Percentiles rank a stretch among this genome's conserved stretches.
Evolutionary conservation across 2,113 vertebrate genomes (phyloP).

Genomic region (Paramormyrops kingsleyae): DNA sequence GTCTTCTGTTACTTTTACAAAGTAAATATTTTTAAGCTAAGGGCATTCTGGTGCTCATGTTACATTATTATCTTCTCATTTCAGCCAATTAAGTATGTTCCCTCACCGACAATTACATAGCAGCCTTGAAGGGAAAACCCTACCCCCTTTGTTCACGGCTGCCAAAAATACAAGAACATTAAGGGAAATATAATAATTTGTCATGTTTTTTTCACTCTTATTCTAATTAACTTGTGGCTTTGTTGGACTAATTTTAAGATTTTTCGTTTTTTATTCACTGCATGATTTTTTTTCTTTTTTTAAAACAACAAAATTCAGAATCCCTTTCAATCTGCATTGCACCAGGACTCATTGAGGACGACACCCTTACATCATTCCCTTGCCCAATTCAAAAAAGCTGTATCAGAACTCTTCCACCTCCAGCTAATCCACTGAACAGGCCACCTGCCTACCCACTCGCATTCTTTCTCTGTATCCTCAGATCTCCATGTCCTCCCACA

Average conservation of each 20-base stretch:
- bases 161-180: neutral
- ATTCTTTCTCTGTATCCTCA: neutral
- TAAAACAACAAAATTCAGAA: no score
- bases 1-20: conserved; percentile 9
- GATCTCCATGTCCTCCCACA: neutral
- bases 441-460: neutral
- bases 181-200: neutral
- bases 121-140: conserved; percentile 10
- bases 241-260: neutral
- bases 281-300: neutral
- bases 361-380: neutral
- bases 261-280: neutral
- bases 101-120: neutral
- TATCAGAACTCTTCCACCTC: neutral
- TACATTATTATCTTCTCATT: conserved; percentile 12
- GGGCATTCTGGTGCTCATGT: conserved; percentile 17
- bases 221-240: neutral
- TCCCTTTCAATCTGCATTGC: neutral
- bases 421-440: neutral
- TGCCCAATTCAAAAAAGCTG: neutral
- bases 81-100: conserved; percentile 15
- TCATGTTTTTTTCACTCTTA: neutral
- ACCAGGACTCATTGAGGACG: no score
- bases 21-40: conserved; percentile 12
- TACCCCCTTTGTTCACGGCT: neutral